A percentile compares a stretch with the other conserved stretches of the same genome.
Evolutionary conservation across 1,140 invertebrate genomes (phyloP).

Genomic region (Microplitis mediator): DNA sequence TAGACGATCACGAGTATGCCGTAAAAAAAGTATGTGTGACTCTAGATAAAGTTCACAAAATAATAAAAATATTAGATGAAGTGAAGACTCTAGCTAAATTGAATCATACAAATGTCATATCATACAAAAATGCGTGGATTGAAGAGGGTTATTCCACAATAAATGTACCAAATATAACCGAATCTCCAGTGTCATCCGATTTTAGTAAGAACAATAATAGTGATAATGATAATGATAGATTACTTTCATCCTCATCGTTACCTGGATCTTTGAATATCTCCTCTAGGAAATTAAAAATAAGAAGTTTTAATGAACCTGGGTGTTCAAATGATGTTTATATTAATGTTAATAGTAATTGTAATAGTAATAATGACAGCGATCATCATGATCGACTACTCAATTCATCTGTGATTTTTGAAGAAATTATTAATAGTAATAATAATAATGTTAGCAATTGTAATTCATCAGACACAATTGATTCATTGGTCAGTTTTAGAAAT

Average conservation of each 20-base stretch:
- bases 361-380: background rate
- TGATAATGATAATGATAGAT: no score
- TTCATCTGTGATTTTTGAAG: background rate
- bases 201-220: no score
- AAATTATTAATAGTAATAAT: no score
- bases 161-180: conserved; percentile 24
- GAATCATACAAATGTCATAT: conserved; percentile 81
- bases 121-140: conserved; percentile 84
- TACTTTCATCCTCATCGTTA: no score
- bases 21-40: conserved; percentile 79
- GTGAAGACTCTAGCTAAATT: conserved; percentile 80
- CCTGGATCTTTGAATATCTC: no score
- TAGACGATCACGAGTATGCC: conserved; percentile 80
- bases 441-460: no score
- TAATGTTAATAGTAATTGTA: background rate
- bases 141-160: conserved; percentile 60
- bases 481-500: no score
- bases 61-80: conserved; percentile 72
- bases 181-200: background rate
- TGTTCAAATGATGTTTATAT: no score
- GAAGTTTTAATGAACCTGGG: no score
- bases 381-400: background rate
- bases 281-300: no score
- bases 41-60: conserved; percentile 65
- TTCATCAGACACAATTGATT: no score